Conservation (phyloP, 1,140 invertebrate genomes). For the Apis florea region DNA sequence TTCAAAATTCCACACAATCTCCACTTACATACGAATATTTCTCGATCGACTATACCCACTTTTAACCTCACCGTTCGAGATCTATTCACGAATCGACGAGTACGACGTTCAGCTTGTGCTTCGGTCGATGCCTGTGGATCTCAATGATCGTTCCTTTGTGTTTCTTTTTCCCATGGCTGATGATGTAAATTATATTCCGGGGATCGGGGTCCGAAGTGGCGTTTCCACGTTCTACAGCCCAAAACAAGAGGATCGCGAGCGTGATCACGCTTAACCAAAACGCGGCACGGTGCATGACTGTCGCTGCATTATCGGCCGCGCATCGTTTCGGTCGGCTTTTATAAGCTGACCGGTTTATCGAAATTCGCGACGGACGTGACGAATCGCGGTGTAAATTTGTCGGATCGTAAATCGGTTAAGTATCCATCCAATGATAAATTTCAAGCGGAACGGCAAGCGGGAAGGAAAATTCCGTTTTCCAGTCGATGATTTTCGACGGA, state of each 20-base stretch:
- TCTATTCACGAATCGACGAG: not conserved
- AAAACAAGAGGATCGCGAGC: not conserved
- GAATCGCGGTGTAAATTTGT: not conserved
- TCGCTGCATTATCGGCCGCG: not conserved
- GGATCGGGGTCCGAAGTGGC: not conserved
- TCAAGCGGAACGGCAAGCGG: not conserved
- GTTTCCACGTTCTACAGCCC: not conserved
- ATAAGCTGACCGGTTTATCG: constrained; percentile 32
- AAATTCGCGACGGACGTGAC: not conserved
- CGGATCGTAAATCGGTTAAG: not conserved
- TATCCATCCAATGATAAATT: not conserved
- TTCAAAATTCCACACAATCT: not conserved
- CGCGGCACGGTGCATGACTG: not conserved
- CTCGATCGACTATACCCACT: not conserved
- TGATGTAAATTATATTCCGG: not conserved
- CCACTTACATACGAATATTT: no score
- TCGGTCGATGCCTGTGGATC: constrained; percentile 3
- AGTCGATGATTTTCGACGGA: not conserved
- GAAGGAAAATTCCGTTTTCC: not conserved
- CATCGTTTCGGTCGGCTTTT: constrained; percentile 8
- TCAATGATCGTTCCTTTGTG: not conserved
- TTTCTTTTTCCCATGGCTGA: constrained; percentile 20
- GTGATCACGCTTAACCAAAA: constrained; percentile 26
- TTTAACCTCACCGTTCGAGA: not conserved
- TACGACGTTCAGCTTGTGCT: not conserved